These are phyloP conservation scores for Odocoileus virginianus DNA, from an alignment of 2,113 vertebrate species.

Conservation along the genomic window DNA sequence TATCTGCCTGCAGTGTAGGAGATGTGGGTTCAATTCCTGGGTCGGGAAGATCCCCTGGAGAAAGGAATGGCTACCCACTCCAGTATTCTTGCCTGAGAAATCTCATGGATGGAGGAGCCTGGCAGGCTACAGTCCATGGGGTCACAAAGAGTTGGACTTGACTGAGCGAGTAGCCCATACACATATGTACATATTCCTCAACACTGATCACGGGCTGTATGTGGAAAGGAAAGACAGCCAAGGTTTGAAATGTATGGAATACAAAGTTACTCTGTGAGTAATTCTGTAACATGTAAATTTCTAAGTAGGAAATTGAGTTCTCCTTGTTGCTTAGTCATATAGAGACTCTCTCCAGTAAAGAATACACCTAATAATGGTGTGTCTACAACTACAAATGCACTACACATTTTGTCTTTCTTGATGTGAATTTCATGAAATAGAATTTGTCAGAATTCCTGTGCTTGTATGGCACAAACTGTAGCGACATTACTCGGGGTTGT, in stretches of 20 bases:
- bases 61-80: background rate
- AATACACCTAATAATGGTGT: background rate
- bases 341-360: background rate
- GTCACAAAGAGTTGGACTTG: background rate
- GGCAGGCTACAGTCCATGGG: background rate
- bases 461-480: background rate
- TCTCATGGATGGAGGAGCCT: background rate
- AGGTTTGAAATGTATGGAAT: background rate
- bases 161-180: background rate
- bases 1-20: background rate
- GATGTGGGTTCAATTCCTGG: background rate
- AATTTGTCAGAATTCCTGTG: background rate
- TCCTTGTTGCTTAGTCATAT: background rate
- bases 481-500: background rate
- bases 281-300: background rate
- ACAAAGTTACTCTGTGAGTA: background rate
- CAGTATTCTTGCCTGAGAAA: background rate
- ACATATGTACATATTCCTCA: too few relatives aligned
- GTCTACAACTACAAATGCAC: background rate
- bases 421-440: background rate
- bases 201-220: background rate
- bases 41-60: background rate
- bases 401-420: background rate
- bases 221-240: background rate
- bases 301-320: background rate